Percentiles rank a stretch among this genome's conserved stretches.
These are phyloP conservation scores for Magallana ariakensis DNA, from an alignment of 1,140 invertebrate species.

Conservation along the genomic window DNA sequence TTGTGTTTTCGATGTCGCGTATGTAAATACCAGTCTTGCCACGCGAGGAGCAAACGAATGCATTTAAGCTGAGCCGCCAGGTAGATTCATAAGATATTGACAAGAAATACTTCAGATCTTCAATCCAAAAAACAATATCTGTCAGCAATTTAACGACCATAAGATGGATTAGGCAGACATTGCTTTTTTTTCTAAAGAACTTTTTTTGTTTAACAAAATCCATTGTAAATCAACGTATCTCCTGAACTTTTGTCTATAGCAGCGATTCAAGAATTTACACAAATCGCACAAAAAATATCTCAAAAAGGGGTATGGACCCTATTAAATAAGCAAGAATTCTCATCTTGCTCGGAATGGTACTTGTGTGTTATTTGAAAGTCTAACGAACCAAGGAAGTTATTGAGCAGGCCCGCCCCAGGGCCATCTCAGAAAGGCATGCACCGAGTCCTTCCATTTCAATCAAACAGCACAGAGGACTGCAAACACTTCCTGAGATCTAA, in stretches of 20 bases:
- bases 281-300: slow-evolving; percentile 4
- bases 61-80: neutral
- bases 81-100: slow-evolving; percentile 34
- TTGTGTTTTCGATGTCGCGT: neutral
- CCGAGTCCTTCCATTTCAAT: slow-evolving; percentile 16
- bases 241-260: neutral
- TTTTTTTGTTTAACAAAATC: neutral
- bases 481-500: slow-evolving; percentile 11
- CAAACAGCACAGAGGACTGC: neutral
- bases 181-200: neutral
- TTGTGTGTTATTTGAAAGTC: neutral
- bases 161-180: slow-evolving; percentile 11
- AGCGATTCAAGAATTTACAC: neutral
- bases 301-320: neutral
- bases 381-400: neutral
- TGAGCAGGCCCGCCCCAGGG: neutral
- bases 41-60: slow-evolving; percentile 3
- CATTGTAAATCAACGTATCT: neutral
- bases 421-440: neutral
- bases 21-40: slow-evolving; percentile 25
- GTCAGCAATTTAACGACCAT: neutral
- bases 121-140: slow-evolving; percentile 23
- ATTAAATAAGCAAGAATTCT: neutral
- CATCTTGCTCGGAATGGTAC: neutral
- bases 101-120: slow-evolving; percentile 31